A percentile compares a stretch with the other conserved stretches of the same genome.
Conservation (phyloP, 2,113 vertebrate genomes). For the Oenanthe melanoleuca region DNA sequence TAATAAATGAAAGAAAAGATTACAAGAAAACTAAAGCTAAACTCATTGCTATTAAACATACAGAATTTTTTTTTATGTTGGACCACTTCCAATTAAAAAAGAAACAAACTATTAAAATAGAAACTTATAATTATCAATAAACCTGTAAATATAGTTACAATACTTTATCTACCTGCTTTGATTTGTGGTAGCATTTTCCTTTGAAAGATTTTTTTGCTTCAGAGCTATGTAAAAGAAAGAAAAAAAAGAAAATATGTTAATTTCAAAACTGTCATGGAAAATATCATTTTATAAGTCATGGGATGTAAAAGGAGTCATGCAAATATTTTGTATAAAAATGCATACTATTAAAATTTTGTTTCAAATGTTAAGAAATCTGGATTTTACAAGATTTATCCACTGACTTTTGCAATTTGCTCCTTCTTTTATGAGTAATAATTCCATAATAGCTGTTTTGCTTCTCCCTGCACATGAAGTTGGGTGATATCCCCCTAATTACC, state of each 20-base stretch:
- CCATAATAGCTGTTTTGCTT: neutral
- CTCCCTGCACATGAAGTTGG: neutral
- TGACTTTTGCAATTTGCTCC: neutral
- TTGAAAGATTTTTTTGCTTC: neutral
- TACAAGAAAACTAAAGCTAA: neutral
- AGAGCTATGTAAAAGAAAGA: neutral
- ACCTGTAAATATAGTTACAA: neutral
- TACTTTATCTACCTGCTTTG: neutral
- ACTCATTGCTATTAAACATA: neutral
- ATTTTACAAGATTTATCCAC: neutral
- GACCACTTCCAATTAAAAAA: fast-evolving
- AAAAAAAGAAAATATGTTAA: neutral
- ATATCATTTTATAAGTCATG: neutral
- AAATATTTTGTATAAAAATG: neutral
- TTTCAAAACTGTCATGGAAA: neutral
- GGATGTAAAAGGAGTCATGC: neutral
- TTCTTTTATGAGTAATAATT: neutral
- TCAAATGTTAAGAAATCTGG: neutral
- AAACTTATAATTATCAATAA: neutral
- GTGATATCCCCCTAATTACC: neutral
- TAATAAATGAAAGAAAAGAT: neutral
- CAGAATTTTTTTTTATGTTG: neutral
- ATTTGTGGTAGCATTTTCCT: neutral
- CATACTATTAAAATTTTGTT: neutral
- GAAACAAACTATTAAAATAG: neutral